Base-by-base conservation (phyloP, 2,113 vertebrate genomes). In the Hyperopisus bebe region DNA sequence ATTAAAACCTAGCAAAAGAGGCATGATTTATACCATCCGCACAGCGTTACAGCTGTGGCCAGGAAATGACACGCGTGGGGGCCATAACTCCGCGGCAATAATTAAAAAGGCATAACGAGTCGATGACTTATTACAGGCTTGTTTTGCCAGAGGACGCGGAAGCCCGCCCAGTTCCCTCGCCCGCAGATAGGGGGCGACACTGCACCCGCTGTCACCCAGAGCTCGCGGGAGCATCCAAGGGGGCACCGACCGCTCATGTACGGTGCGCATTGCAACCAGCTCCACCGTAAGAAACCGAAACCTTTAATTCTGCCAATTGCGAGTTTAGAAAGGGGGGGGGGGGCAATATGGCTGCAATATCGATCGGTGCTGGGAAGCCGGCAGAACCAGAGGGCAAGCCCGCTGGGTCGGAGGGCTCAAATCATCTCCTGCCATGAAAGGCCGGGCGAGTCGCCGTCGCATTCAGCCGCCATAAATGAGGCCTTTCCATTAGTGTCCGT, bases 81-180 rank as follows among this genome's bases (percentile, higher is more conserved):
- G 93, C 94, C 93, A 95, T 94, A 95, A 94, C 93, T 91, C 92
- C 89, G 82, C 91, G 86, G 90, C 94, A 92, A 95, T 96, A 96
- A 96, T 96, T 96, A 96, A 96, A 96, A 96, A 95, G 94, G 92
- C 94, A 95, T 95, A 94, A 93, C 93, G 91, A 86, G 74, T 93
- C 92, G 94, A 94, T 94, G 93, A 95, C 92, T 95, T 96, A 95
- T 96, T 96, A 95, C 93, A 62, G 47, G 89, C 94, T 93, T 92
- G 90, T 92, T 92, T 94, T 92, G 92, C 87, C 92, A 35, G 84
- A 70, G 10, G 53, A 42, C 3, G 44, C 7, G n/a, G 50, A 8
- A 47, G 86, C 11, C 48, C 2, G 55, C 13, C 86, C 86, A 62
- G 77, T 58, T 84, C 82, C 42, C 82, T 47, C 10, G 0, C 44